Conservation (phyloP, 2,113 vertebrate species). For the Ciconia boyciana region DNA sequence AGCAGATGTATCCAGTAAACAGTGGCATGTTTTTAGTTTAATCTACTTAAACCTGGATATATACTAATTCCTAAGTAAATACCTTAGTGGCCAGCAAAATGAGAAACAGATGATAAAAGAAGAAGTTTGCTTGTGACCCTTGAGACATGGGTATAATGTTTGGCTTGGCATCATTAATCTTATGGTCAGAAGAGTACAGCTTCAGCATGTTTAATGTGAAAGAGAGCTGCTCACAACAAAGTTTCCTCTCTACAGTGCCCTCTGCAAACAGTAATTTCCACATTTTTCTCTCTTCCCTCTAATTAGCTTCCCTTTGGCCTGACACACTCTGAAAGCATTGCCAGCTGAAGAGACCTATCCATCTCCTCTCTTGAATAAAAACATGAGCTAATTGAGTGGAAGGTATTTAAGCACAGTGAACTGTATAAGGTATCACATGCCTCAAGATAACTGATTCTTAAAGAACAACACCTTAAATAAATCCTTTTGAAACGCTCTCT, state of each 20-base stretch:
- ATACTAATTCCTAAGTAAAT: slow-evolving; percentile 59
- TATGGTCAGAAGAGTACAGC: slow-evolving; percentile 50
- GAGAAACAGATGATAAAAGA: slow-evolving; percentile 59
- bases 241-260: slow-evolving; percentile 35
- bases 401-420: slow-evolving; percentile 29
- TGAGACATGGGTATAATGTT: slow-evolving; percentile 47
- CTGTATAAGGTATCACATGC: neutral
- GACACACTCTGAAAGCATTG: neutral
- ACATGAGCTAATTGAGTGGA: slow-evolving; percentile 38
- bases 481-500: slow-evolving; percentile 37
- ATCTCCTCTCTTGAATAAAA: slow-evolving; percentile 49
- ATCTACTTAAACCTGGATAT: slow-evolving; percentile 58
- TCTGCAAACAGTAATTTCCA: slow-evolving; percentile 51
- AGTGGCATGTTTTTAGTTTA: slow-evolving; percentile 50
- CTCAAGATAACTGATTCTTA: slow-evolving; percentile 20
- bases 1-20: slow-evolving; percentile 61
- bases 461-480: slow-evolving; percentile 47
- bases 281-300: slow-evolving; percentile 24
- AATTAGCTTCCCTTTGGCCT: slow-evolving; percentile 52
- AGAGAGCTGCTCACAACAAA: slow-evolving; percentile 37
- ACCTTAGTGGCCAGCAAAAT: slow-evolving; percentile 37
- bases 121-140: slow-evolving; percentile 55
- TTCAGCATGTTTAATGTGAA: slow-evolving; percentile 62
- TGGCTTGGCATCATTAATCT: slow-evolving; percentile 66
- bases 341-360: slow-evolving; percentile 44